Evolutionary conservation across 2,888 invertebrate species (phyloP).

Genomic region (Apomyelois bistriatella): DNA sequence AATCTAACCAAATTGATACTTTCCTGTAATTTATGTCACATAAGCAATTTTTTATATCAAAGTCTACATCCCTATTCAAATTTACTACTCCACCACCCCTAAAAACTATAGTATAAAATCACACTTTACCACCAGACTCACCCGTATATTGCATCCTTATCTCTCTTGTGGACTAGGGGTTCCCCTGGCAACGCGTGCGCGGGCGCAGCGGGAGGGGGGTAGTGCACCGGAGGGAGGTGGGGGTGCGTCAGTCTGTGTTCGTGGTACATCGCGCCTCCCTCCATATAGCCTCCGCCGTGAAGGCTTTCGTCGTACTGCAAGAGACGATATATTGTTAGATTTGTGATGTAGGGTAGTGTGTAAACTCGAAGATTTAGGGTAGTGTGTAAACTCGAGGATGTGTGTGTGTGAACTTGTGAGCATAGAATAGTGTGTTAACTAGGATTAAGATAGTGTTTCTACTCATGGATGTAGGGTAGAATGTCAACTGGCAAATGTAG

Average conservation of each 20-base stretch:
- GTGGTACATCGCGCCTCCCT: constrained; percentile 86
- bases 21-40: too few species aligned
- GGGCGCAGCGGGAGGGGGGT: constrained; percentile 91
- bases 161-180: constrained; percentile 97
- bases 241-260: constrained; percentile 91
- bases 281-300: constrained; percentile 91
- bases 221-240: constrained; percentile 85
- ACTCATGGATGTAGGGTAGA: too few species aligned
- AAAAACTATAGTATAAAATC: constrained; percentile 19
- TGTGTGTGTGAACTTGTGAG: background rate
- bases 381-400: background rate
- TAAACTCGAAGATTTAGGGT: too few species aligned
- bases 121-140: constrained; percentile 83
- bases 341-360: background rate
- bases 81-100: background rate
- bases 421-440: too few species aligned
- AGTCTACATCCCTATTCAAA: background rate
- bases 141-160: constrained; percentile 99
- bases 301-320: constrained; percentile 96
- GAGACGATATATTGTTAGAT: constrained; percentile 1
- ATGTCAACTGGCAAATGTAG: too few species aligned
- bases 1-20: too few species aligned
- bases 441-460: too few species aligned
- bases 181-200: constrained; percentile 92
- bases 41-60: too few species aligned